These are phyloP conservation scores for Ochropleura plecta DNA, from an alignment of 2,888 invertebrate genomes.

Conservation along the genomic window DNA sequence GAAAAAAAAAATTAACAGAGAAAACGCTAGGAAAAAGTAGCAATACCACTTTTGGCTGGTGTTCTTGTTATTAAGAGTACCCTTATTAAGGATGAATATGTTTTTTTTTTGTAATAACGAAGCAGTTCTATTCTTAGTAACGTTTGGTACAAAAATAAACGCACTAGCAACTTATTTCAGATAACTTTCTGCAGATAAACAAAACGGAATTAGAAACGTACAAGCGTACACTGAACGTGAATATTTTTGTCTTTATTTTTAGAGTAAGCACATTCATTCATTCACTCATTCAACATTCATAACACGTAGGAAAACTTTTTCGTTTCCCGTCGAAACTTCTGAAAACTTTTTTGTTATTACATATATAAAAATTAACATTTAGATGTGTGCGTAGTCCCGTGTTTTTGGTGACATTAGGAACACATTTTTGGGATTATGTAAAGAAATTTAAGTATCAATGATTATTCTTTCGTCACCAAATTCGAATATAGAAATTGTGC, in stretches of 20 bases:
- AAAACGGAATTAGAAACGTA: slow-evolving; percentile 47
- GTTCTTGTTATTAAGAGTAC: too few relatives aligned
- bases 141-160: slow-evolving; percentile 27
- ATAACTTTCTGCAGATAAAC: slow-evolving; percentile 39
- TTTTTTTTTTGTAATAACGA: background rate
- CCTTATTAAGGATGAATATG: too few relatives aligned
- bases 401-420: slow-evolving; percentile 13
- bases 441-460: background rate
- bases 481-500: too few relatives aligned
- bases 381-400: slow-evolving; percentile 11
- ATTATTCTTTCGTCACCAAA: background rate
- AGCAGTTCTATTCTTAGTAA: slow-evolving; percentile 12
- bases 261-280: slow-evolving; percentile 50
- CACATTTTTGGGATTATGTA: background rate
- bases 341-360: slow-evolving; percentile 39
- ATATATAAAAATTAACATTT: slow-evolving; percentile 32
- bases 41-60: too few relatives aligned
- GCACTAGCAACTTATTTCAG: slow-evolving; percentile 14
- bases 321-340: slow-evolving; percentile 56
- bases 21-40: too few relatives aligned
- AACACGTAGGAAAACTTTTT: slow-evolving; percentile 61
- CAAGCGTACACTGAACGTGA: slow-evolving; percentile 26
- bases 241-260: slow-evolving; percentile 56
- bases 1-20: too few relatives aligned
- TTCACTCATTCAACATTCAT: slow-evolving; percentile 58